phyloP scores from a whole-genome alignment of 2,113 vertebrate species.

The Sylvietta virens region DNA sequence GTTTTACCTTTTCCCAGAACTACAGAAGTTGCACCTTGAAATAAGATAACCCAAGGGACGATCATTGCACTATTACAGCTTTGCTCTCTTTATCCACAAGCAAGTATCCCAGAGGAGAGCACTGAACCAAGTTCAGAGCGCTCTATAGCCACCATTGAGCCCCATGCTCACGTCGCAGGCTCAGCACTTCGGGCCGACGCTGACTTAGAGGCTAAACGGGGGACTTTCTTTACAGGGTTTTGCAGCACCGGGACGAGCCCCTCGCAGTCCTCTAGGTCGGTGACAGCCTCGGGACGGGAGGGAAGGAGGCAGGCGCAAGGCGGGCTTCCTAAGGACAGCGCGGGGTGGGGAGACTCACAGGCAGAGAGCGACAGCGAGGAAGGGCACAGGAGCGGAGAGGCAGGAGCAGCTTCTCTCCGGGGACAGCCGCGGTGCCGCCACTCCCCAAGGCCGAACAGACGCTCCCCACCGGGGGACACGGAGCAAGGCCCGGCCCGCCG shows the following conservation, averaged over 20 bases:
- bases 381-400: accelerated
- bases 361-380: accelerated
- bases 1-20: neutral
- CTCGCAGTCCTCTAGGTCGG: accelerated
- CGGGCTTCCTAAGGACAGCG: accelerated
- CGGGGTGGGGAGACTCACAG: too few species aligned
- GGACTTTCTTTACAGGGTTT: accelerated
- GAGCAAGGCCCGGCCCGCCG: neutral
- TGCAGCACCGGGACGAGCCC: too few species aligned
- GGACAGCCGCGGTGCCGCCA: too few species aligned
- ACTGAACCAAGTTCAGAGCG: accelerated
- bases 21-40: accelerated
- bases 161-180: accelerated
- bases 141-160: accelerated
- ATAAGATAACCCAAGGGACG: accelerated
- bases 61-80: accelerated
- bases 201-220: accelerated
- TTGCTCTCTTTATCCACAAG: accelerated
- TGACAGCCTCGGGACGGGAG: neutral
- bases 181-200: accelerated
- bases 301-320: accelerated
- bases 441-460: neutral
- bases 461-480: neutral
- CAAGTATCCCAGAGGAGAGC: accelerated
- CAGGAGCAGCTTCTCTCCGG: too few species aligned